These are phyloP conservation scores for Scortum barcoo DNA, from an alignment of 2,113 vertebrate genomes.

Conservation along the genomic window DNA sequence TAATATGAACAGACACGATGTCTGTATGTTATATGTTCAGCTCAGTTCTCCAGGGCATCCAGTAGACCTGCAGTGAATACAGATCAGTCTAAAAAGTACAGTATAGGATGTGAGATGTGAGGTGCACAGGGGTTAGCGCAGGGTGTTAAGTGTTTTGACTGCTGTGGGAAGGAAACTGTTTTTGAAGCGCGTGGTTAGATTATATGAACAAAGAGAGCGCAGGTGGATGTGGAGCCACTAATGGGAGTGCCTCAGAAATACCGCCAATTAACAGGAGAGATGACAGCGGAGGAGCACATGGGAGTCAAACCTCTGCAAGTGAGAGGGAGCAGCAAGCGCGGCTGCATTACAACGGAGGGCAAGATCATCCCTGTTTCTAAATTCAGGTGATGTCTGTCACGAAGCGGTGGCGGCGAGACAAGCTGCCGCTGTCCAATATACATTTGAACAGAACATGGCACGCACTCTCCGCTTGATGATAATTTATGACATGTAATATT, in stretches of 20 bases:
- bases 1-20: not conserved
- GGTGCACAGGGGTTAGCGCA: not conserved
- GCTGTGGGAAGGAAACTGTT: constrained; percentile 9
- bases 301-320: constrained; percentile 1
- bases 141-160: constrained; percentile 12
- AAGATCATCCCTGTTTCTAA: constrained; percentile 29
- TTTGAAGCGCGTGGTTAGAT: constrained; percentile 18
- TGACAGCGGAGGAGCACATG: not conserved
- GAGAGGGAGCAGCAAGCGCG: not conserved
- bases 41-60: constrained; percentile 2
- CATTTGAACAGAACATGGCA: constrained; percentile 5
- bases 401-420: not conserved
- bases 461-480: not conserved
- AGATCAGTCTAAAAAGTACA: constrained; percentile 24
- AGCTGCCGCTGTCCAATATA: not conserved
- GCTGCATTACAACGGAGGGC: not conserved
- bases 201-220: not conserved
- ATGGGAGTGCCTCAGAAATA: constrained; percentile 14
- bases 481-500: constrained; percentile 19
- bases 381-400: constrained; percentile 24
- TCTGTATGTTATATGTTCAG: constrained; percentile 27
- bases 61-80: constrained; percentile 5
- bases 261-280: constrained; percentile 25
- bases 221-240: constrained; percentile 1
- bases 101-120: constrained; percentile 11